These are phyloP conservation scores for Lates calcarifer DNA, from an alignment of 2,113 vertebrate species.

Conservation along the genomic window DNA sequence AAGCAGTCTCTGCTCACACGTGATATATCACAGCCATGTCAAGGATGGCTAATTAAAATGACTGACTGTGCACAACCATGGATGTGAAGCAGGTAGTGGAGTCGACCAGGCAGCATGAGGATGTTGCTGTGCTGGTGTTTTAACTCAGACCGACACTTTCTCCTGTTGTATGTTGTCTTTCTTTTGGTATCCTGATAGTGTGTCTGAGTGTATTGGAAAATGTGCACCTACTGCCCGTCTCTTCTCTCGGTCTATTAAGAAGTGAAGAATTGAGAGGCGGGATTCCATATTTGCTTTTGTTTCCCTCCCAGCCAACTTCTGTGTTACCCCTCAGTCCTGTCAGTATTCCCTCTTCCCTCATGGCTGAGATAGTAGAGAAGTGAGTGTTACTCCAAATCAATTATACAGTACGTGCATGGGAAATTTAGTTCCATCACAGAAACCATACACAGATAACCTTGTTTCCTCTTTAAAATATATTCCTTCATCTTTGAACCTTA, in stretches of 20 bases:
- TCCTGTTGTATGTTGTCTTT: slow-evolving; percentile 24
- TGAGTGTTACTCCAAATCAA: slow-evolving; percentile 1
- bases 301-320: slow-evolving; percentile 1
- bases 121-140: slow-evolving; percentile 30
- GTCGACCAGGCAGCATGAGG: neutral
- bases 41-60: slow-evolving; percentile 81
- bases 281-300: neutral
- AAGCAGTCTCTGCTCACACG: slow-evolving; percentile 64
- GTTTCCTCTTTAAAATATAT: neutral
- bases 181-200: slow-evolving; percentile 35
- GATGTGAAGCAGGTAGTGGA: slow-evolving; percentile 60
- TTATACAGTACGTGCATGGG: neutral
- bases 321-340: neutral
- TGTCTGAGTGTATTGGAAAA: slow-evolving; percentile 19
- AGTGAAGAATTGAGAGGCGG: neutral
- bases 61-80: slow-evolving; percentile 72
- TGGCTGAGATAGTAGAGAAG: slow-evolving; percentile 30
- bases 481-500: neutral
- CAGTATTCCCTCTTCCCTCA: neutral
- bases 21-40: slow-evolving; percentile 66
- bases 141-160: slow-evolving; percentile 33
- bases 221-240: neutral
- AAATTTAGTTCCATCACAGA: neutral
- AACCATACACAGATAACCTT: neutral
- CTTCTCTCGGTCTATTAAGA: neutral